Conservation (phyloP, 2,113 vertebrate genomes). For the Heterotilapia buettikoferi region DNA sequence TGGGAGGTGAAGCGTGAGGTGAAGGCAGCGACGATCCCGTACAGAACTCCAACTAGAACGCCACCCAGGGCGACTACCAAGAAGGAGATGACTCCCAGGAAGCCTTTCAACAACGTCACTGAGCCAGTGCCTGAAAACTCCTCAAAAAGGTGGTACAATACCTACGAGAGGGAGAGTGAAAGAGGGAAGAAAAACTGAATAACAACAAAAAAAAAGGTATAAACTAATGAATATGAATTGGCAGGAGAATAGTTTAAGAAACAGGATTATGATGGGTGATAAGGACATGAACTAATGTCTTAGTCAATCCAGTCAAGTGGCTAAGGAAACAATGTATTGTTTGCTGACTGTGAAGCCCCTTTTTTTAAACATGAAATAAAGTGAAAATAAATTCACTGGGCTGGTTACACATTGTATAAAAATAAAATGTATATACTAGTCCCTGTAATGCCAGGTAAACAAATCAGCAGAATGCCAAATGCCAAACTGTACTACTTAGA, state of each 20-base stretch:
- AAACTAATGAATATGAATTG: background rate
- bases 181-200: background rate
- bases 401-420: background rate
- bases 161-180: slow-evolving; percentile 60
- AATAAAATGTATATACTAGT: background rate
- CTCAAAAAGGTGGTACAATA: slow-evolving; percentile 96
- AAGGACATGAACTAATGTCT: background rate
- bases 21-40: slow-evolving; percentile 89
- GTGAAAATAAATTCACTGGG: background rate
- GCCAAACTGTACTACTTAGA: background rate
- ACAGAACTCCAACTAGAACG: slow-evolving; percentile 86
- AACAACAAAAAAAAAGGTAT: background rate
- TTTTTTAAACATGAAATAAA: background rate
- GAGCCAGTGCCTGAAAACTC: slow-evolving; percentile 75
- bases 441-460: background rate
- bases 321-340: background rate
- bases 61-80: slow-evolving; percentile 90
- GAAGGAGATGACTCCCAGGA: slow-evolving; percentile 90
- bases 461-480: background rate
- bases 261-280: background rate
- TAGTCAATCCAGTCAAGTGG: background rate
- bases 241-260: background rate
- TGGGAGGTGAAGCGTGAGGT: slow-evolving; percentile 95
- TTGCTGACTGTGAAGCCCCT: background rate
- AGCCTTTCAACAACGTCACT: slow-evolving; percentile 76